Percentiles rank a stretch among this genome's conserved stretches.
phyloP scores from a whole-genome alignment of 2,888 invertebrate species.

The Malthinus seriepunctatus region DNA sequence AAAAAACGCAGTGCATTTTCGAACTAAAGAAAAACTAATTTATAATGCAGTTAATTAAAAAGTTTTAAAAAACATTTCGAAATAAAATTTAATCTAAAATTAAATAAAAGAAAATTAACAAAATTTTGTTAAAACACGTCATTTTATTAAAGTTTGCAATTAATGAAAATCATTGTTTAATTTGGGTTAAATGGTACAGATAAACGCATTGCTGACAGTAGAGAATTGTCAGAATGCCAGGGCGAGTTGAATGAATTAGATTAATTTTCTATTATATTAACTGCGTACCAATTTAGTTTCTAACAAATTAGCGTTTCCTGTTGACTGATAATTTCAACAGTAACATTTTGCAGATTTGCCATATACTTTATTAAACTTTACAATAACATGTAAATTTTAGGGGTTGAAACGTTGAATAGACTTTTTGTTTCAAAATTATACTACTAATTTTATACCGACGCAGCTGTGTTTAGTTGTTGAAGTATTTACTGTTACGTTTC shows the following conservation, averaged over 20 bases:
- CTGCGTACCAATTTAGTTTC: conserved; percentile 19
- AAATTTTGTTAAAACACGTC: conserved; percentile 21
- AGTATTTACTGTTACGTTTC: too few relatives aligned
- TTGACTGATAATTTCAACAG: conserved; percentile 17
- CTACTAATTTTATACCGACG: background rate
- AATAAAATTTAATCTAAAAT: too few relatives aligned
- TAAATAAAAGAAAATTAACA: conserved; percentile 15
- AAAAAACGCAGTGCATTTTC: too few relatives aligned
- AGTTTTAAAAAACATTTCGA: too few relatives aligned
- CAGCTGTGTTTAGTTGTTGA: background rate
- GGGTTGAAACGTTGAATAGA: background rate
- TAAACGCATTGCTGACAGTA: conserved; percentile 14
- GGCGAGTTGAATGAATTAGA: conserved; percentile 16
- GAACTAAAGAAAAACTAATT: too few relatives aligned
- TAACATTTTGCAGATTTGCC: conserved; percentile 11
- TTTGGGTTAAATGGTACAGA: conserved; percentile 14
- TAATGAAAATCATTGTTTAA: conserved; percentile 12
- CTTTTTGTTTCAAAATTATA: too few relatives aligned
- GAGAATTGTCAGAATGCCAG: conserved; percentile 21
- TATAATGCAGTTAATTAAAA: too few relatives aligned
- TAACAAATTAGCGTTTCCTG: conserved; percentile 20
- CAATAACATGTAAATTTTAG: conserved; percentile 8
- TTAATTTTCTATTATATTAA: conserved; percentile 25
- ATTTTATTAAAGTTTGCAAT: background rate
- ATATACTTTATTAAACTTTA: conserved; percentile 8